Percentiles rank a stretch among this genome's conserved stretches.
Evolutionary conservation across 2,113 vertebrate species (phyloP).

Genomic region (Capreolus pygargus): DNA sequence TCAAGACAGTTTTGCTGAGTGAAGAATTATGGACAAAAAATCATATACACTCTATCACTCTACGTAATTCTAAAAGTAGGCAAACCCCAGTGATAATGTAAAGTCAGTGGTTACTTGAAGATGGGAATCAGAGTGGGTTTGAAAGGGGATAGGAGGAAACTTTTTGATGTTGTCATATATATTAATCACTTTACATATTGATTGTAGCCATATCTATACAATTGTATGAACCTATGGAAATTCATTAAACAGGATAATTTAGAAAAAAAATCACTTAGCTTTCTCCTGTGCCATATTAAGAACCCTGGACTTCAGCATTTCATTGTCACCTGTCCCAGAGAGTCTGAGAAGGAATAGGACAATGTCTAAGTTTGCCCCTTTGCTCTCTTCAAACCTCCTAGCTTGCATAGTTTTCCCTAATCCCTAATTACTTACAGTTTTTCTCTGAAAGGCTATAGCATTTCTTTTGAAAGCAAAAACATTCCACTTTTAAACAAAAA

Average conservation of each 20-base stretch:
- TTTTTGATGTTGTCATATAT: neutral
- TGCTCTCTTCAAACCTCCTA: neutral
- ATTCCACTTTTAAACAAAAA: neutral
- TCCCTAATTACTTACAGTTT: neutral
- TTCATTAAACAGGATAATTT: neutral
- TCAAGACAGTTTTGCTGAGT: neutral
- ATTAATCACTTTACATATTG: neutral
- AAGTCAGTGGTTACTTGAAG: neutral
- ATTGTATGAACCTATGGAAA: neutral
- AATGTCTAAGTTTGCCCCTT: neutral
- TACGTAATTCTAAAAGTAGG: neutral
- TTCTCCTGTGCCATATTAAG: neutral
- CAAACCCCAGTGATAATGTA: neutral
- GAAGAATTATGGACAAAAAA: neutral
- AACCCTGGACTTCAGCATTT: neutral
- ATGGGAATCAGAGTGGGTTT: neutral
- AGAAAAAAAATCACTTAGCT: neutral
- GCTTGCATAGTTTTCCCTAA: neutral
- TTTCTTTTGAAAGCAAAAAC: neutral
- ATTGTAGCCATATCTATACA: neutral
- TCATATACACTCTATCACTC: neutral
- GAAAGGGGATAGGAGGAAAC: neutral
- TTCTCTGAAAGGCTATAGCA: neutral
- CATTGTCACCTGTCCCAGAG: too few relatives aligned
- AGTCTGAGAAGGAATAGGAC: neutral